Evolutionary conservation across 2,797 vertebrate genomes (phyloP).

Genomic region (Kryptolebias ocellatus): DNA sequence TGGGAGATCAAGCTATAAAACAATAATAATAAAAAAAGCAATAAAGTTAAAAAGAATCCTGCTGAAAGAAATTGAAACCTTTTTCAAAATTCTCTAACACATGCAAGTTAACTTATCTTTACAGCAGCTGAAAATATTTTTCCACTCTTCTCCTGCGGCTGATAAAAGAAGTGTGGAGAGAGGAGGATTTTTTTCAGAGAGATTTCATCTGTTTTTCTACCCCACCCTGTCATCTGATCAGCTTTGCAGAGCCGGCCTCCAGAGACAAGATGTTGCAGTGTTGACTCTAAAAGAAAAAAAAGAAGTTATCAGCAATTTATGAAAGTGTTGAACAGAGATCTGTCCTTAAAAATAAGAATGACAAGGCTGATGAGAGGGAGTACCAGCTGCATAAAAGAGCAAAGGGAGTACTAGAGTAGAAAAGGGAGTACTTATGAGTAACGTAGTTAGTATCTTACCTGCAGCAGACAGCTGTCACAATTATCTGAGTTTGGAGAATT

Average conservation of each 20-base stretch:
- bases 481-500: no score
- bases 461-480: no score
- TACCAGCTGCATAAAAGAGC: constrained; percentile 11
- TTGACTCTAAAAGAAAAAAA: constrained; percentile 44
- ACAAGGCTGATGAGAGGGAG: not conserved
- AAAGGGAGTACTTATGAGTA: no score
- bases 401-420: no score
- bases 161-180: constrained; percentile 55
- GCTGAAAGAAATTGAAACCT: not conserved
- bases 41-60: constrained; percentile 15
- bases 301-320: constrained; percentile 49
- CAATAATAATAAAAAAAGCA: constrained; percentile 18
- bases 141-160: constrained; percentile 22
- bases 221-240: constrained; percentile 54
- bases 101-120: constrained; percentile 30
- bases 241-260: constrained; percentile 28
- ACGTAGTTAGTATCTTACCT: no score
- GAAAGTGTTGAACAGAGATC: constrained; percentile 76
- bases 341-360: constrained; percentile 53
- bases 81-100: constrained; percentile 35
- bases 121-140: constrained; percentile 51
- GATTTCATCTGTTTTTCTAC: constrained; percentile 62
- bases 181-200: constrained; percentile 39
- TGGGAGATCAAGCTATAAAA: constrained; percentile 22
- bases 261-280: constrained; percentile 34